Percentiles rank a stretch among this genome's conserved stretches.
Conservation (phyloP, 2,113 vertebrate species). For the Hippocampus barbouri region DNA sequence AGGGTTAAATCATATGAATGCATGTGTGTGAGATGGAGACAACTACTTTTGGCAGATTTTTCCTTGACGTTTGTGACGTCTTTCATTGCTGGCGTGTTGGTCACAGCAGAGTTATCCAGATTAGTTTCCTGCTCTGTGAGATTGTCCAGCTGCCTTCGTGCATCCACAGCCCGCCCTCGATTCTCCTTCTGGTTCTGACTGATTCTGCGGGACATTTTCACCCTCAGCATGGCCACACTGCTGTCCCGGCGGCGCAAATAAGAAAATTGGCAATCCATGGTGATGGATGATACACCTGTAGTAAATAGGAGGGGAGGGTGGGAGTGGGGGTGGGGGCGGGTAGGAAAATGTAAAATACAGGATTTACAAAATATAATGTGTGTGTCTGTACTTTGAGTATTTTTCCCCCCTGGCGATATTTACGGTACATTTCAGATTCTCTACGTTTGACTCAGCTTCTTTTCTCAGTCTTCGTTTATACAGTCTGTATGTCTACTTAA, state of each 20-base stretch:
- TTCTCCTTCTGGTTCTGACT: conserved; percentile 86
- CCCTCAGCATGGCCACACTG: conserved; percentile 80
- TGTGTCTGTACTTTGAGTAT: not conserved
- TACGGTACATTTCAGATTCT: not conserved
- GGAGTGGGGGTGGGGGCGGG: accelerated
- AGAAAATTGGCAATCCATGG: conserved; percentile 74
- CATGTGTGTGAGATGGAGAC: not conserved
- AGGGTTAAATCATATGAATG: not conserved
- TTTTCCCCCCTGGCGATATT: not conserved
- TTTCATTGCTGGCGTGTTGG: conserved; percentile 46
- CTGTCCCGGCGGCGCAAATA: conserved; percentile 76
- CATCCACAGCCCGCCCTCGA: conserved; percentile 75
- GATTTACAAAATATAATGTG: not conserved
- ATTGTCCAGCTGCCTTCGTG: conserved; percentile 75
- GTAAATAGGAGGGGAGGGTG: not conserved
- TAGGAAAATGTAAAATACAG: not conserved
- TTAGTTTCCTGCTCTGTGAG: conserved; percentile 60
- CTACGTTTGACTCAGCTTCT: not conserved
- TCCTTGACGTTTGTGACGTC: conserved; percentile 17
- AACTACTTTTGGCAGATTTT: conserved; percentile 48
- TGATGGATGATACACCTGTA: conserved; percentile 17
- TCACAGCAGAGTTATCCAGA: conserved; percentile 41
- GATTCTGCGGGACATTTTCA: conserved; percentile 79
- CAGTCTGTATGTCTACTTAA: no score
- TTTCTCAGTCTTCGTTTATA: no score